Evolutionary conservation across 2,888 invertebrate species (phyloP).

Genomic region (Drosophila yooni): DNA sequence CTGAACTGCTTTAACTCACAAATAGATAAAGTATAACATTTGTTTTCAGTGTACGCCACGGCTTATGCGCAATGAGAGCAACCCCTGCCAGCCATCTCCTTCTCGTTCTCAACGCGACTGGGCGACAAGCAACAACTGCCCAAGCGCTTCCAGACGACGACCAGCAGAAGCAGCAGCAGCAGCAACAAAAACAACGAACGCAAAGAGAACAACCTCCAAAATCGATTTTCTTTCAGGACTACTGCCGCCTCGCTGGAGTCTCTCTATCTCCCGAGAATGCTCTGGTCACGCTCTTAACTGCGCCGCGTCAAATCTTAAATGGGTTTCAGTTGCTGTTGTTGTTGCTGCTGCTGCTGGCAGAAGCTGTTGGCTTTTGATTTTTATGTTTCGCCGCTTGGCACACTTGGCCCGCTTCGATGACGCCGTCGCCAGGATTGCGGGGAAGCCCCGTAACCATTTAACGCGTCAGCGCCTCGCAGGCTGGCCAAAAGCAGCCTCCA

Average conservation of each 20-base stretch:
- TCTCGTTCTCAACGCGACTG: conserved; percentile 16
- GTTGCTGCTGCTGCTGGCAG: conserved; percentile 13
- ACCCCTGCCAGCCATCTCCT: conserved; percentile 17
- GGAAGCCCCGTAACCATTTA: conserved; percentile 72
- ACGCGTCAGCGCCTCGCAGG: conserved; percentile 77
- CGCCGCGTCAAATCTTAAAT: conserved; percentile 59
- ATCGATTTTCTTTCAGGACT: conserved; percentile 62
- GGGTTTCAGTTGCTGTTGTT: conserved; percentile 44
- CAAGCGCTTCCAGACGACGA: conserved; percentile 57
- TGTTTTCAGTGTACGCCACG: conserved; percentile 54
- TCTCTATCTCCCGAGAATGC: conserved; percentile 4
- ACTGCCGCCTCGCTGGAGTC: not conserved
- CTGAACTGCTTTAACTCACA: not conserved
- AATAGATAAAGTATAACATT: not conserved
- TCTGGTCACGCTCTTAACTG: conserved; percentile 47
- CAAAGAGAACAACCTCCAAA: conserved; percentile 41
- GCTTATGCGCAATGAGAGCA: conserved; percentile 64
- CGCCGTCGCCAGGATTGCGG: conserved; percentile 47
- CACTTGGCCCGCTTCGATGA: conserved; percentile 60
- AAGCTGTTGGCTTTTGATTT: conserved; percentile 62
- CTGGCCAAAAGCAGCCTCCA: conserved; percentile 64
- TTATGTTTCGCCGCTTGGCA: conserved; percentile 71
- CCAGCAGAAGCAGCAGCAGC: conserved; percentile 15
- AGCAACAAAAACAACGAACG: conserved; percentile 12
- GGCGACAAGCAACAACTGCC: conserved; percentile 59